phyloP scores from a whole-genome alignment of 2,113 vertebrate genomes.

The Cricetomys ansorgei region DNA sequence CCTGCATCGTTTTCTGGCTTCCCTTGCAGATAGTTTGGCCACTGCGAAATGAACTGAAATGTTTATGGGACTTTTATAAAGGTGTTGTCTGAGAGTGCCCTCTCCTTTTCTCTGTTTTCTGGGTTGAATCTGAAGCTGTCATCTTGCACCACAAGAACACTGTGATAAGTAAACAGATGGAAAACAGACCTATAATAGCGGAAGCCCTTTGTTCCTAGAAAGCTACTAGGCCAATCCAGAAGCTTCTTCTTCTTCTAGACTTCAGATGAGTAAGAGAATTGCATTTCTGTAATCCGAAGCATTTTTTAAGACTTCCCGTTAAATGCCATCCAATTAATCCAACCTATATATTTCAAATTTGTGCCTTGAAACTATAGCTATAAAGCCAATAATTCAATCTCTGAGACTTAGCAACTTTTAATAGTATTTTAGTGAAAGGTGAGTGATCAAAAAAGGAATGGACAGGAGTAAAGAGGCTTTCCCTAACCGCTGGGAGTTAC shows the following conservation, averaged over 20 bases:
- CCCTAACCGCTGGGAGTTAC: background rate
- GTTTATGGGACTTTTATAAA: slow-evolving; percentile 17
- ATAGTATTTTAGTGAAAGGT: background rate
- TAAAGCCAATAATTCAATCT: background rate
- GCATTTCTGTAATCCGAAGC: slow-evolving; percentile 3
- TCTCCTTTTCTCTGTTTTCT: background rate
- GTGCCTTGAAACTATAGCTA: background rate
- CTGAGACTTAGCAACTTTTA: background rate
- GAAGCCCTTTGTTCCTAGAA: background rate
- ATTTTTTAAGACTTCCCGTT: slow-evolving; percentile 25
- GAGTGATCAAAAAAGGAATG: background rate
- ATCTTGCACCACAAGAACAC: background rate
- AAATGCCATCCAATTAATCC: slow-evolving; percentile 19
- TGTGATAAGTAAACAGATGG: background rate
- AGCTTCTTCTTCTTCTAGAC: background rate
- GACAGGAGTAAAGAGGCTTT: background rate
- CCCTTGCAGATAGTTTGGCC: background rate
- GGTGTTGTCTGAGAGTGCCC: background rate
- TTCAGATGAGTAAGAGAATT: background rate
- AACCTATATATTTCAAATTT: background rate
- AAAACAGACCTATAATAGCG: background rate
- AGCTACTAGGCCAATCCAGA: background rate
- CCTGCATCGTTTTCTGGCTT: slow-evolving; percentile 12
- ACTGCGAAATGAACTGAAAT: background rate
- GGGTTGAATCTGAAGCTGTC: background rate